A percentile compares a stretch with the other conserved stretches of the same genome.
Conservation (phyloP, 1,140 invertebrate genomes). For the Lordiphosa stackelbergi region DNA sequence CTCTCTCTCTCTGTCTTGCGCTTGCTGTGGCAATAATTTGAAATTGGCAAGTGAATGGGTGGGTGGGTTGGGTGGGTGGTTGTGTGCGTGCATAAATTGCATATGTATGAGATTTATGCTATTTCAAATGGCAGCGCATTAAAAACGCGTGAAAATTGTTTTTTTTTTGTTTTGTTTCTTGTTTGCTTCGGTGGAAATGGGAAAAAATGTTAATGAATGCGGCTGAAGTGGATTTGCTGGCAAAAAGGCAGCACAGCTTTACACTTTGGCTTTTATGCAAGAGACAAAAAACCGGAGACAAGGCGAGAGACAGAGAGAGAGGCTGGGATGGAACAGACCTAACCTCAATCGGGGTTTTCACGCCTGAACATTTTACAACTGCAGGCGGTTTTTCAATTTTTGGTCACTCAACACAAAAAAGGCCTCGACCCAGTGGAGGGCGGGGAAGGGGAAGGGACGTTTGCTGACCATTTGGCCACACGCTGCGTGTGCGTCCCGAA, state of each 20-base stretch:
- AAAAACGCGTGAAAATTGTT: conserved; percentile 68
- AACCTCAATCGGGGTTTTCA: conserved; percentile 71
- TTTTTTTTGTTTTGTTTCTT: conserved; percentile 25
- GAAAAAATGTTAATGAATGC: conserved; percentile 73
- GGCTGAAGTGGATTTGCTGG: conserved; percentile 34
- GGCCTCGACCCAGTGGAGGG: conserved; percentile 1
- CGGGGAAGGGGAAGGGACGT: not conserved
- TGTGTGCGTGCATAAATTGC: conserved; percentile 56
- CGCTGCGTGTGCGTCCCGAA: conserved; percentile 59
- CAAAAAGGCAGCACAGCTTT: conserved; percentile 46
- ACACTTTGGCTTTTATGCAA: conserved; percentile 68
- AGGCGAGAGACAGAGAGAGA: not conserved
- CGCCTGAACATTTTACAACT: conserved; percentile 74
- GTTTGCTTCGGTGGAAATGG: conserved; percentile 21
- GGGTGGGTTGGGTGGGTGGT: conserved; percentile 17
- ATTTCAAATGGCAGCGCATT: conserved; percentile 51
- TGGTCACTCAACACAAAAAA: conserved; percentile 56
- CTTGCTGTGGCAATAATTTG: conserved; percentile 52
- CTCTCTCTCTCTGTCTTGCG: no score
- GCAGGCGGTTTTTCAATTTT: conserved; percentile 74
- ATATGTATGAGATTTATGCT: conserved; percentile 74
- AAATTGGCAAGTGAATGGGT: conserved; percentile 54
- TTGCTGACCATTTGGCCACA: conserved; percentile 36
- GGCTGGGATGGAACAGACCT: conserved; percentile 8
- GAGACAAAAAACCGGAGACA: conserved; percentile 20